Base-by-base conservation (phyloP, 2,113 vertebrate genomes). In the Urocynchramus pylzowi region DNA sequence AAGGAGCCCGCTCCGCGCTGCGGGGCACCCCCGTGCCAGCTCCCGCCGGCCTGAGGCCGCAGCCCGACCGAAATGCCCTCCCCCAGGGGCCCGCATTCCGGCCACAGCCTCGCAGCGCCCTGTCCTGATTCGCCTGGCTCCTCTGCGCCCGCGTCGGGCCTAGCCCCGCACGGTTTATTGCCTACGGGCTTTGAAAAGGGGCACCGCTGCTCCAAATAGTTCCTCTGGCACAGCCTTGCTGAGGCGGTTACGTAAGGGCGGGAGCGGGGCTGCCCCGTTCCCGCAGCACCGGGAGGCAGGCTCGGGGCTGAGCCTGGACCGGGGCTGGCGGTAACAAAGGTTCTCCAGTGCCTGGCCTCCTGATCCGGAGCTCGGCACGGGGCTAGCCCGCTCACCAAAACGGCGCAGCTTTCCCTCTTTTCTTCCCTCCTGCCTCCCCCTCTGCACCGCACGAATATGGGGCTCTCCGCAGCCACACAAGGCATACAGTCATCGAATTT, bases 281-380 rank as follows among this genome's bases (percentile, higher is more conserved):
- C 70, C 52, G 13, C 70, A 52, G 74, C 77, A n/a, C 10, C 2
- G 4, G 18, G 23, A 83, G 61, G 47, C 70, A 5, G 3, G 47
- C 49, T 7, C 0, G 6, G 77, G 9, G 30, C 27, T 16, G 18
- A 53, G 56, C 49, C 85, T 3, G 3, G 1, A 3, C 5, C 24
- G 1, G 20, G 69, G 76, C 57, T 80, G 4, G 56, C 17, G 18
- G 1, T 60, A 60, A 84, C 92, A 93, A 91, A 81, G 78, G 33
- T 45, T 37, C 56, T 28, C 9, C 11, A 9, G 53, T 4, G 49
- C 67, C 1, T 0, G 7, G 8, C 3, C 26, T 59, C 73, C 37
- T 2, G 0, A 22, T 18, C 17, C 9, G 61, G 27, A 57, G 37
- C 80, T 70, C 42, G 19, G 45, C 16, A 9, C 53, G 8, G 42